phyloP scores from a whole-genome alignment of 2,113 vertebrate species.

The Myocastor coypus region DNA sequence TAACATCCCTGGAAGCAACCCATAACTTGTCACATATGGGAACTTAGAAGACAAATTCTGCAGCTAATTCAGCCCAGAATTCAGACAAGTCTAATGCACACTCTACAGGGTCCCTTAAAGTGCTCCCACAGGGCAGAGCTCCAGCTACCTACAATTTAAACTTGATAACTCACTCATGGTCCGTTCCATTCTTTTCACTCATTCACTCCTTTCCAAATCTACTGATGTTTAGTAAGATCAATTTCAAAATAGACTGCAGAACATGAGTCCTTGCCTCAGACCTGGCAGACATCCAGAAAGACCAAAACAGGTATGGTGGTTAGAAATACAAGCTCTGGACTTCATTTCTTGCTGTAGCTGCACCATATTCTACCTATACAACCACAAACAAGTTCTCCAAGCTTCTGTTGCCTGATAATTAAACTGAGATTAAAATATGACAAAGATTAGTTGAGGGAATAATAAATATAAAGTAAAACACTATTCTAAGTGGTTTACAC shows the following conservation, averaged over 20 bases:
- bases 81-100: neutral
- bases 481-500: neutral
- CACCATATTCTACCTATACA: neutral
- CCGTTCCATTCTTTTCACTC: neutral
- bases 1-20: neutral
- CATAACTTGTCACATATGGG: neutral
- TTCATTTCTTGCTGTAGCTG: neutral
- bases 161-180: neutral
- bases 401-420: neutral
- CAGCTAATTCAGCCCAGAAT: neutral
- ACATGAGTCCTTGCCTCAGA: neutral
- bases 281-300: neutral
- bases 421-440: neutral
- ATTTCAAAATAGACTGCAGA: neutral
- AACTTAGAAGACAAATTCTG: neutral
- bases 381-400: neutral
- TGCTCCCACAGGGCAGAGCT: neutral
- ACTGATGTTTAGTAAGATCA: neutral
- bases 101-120: no score
- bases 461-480: neutral
- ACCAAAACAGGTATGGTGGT: neutral
- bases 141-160: neutral
- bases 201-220: neutral
- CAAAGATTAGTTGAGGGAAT: neutral
- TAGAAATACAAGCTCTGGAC: neutral